These are phyloP conservation scores for Drymonia ruficornis DNA, from an alignment of 2,888 invertebrate species.

Conservation along the genomic window DNA sequence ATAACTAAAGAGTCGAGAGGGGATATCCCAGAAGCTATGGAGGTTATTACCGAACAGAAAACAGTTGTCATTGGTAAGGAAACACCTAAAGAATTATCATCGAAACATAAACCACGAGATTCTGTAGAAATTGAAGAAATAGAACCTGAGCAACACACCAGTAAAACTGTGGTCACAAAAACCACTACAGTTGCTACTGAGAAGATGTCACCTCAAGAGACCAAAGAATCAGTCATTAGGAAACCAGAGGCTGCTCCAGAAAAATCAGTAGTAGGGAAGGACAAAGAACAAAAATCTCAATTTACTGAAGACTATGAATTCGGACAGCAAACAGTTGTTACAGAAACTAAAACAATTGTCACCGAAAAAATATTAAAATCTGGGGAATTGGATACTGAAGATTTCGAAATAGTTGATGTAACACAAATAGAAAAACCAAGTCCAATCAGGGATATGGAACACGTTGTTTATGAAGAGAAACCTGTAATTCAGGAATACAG, in stretches of 20 bases:
- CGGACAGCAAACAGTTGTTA: slow-evolving; percentile 6
- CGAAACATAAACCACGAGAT: background rate
- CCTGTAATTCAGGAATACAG: slow-evolving; percentile 50
- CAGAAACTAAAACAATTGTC: slow-evolving; percentile 10
- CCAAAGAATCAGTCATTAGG: background rate
- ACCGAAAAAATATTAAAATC: slow-evolving; percentile 12
- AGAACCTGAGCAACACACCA: slow-evolving; percentile 11
- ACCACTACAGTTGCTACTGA: slow-evolving; percentile 7
- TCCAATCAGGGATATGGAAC: slow-evolving; percentile 31
- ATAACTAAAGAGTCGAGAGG: slow-evolving; percentile 18
- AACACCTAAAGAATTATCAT: slow-evolving; percentile 7
- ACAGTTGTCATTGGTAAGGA: slow-evolving; percentile 28
- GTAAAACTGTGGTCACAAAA: slow-evolving; percentile 16
- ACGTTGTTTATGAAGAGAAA: slow-evolving; percentile 41
- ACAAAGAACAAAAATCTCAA: background rate
- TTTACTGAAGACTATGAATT: slow-evolving; percentile 5
- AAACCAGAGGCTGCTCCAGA: background rate
- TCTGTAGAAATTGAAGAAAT: background rate
- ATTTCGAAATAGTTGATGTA: slow-evolving; percentile 11
- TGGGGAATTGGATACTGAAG: slow-evolving; percentile 6
- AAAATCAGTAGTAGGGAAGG: background rate
- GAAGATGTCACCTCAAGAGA: slow-evolving; percentile 10
- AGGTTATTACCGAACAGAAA: slow-evolving; percentile 27
- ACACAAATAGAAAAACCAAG: slow-evolving; percentile 24
- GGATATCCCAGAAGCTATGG: slow-evolving; percentile 10